A percentile compares a stretch with the other conserved stretches of the same genome.
Evolutionary conservation across 1,140 invertebrate genomes (phyloP).

Genomic region (Cyphomyrmex costatus): DNA sequence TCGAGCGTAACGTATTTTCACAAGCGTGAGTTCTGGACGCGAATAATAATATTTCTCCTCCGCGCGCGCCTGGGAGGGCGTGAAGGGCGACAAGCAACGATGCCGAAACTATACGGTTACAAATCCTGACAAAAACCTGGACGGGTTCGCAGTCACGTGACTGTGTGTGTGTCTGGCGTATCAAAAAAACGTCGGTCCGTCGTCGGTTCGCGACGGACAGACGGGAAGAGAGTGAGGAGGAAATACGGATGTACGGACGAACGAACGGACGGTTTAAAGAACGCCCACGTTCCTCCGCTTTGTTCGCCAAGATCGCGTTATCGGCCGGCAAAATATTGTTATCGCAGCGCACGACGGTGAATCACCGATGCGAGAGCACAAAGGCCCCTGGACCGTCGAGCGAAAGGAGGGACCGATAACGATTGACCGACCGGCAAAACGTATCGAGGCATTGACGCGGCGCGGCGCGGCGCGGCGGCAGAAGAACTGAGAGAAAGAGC

Average conservation of each 20-base stretch:
- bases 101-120: conserved; percentile 58
- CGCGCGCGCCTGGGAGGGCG: background rate
- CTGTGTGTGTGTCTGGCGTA: conserved; percentile 16
- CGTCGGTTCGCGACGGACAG: background rate
- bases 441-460: conserved; percentile 68
- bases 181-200: conserved; percentile 47
- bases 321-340: conserved; percentile 77
- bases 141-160: background rate
- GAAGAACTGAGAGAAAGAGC: conserved; percentile 15
- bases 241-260: conserved; percentile 34
- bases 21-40: background rate
- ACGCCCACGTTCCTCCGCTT: conserved; percentile 62
- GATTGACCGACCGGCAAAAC: conserved; percentile 72
- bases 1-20: background rate
- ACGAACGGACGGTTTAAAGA: conserved; percentile 71
- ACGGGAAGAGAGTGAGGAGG: conserved; percentile 42
- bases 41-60: conserved; percentile 58
- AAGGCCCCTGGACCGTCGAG: conserved; percentile 61
- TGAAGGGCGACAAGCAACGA: background rate
- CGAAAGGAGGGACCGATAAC: conserved; percentile 73
- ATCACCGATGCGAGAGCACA: conserved; percentile 76
- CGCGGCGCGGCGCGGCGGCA: conserved; percentile 22
- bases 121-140: conserved; percentile 50
- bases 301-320: conserved; percentile 75
- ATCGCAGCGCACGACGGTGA: conserved; percentile 75